Evolutionary conservation across 2,113 vertebrate species (phyloP), one percentile per base, ranked within the genome.

Genomic region (Melozone crissalis): DNA sequence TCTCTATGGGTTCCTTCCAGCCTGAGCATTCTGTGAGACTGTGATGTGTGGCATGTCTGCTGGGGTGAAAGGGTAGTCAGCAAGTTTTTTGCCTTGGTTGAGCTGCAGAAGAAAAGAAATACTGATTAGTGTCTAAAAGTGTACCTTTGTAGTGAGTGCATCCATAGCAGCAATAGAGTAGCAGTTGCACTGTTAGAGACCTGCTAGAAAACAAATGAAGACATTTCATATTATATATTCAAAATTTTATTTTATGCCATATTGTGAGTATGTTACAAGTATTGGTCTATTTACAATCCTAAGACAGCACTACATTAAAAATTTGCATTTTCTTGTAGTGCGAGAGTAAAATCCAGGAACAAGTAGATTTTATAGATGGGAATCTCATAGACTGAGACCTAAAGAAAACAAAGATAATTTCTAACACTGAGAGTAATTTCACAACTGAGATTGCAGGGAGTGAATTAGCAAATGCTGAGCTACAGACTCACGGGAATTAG

Each of bases 151-250:
- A 65, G 31, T 44, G 31, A 65, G 37, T 47, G 28, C 21, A 68
- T 31, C 47, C 0, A 0, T 23, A 61, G 35, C 46, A 86, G 28
- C 46, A 30, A 16, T 2, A 46, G 16, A 54, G 9, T 24, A 55
- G n/a, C 43, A 68, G 10, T 2, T 73, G 33, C 30, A 18, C 41
- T 87, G 5, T 37, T 75, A 24, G 20, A 63, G 35, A n/a, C 8
- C 51, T 65, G 15, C 16, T 54, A 41, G 35, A 59, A 89, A 77
- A 51, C 20, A 66, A 57, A 37, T 30, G 7, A 68, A 55, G 3
- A 61, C 9, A 37, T 72, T 61, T 43, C 2, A 2, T 84, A 16
- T 51, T 62, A 62, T 66, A 31, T 85, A 27, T 49, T 76, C 33
- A 35, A 15, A 2, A 39, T 10, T 21, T 10, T 59, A 12, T 71